Base-by-base conservation (phyloP, 2,888 invertebrate genomes). In the Hyposoter didymator region DNA sequence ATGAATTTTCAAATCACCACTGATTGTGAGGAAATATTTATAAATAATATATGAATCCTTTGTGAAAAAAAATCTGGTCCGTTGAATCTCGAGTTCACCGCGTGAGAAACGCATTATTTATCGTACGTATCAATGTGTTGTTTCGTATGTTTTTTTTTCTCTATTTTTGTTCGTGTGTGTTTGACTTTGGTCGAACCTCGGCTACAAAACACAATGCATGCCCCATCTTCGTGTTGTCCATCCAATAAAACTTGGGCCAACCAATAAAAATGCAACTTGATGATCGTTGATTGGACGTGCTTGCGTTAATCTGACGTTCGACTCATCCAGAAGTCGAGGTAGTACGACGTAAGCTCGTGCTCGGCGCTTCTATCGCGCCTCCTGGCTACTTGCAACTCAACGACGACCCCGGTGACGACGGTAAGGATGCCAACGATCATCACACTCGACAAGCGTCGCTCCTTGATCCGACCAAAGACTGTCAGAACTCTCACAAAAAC, bases 351-450 rank as follows among this genome's bases (percentile, higher is more conserved):
- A 78, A 67, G 1, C 80, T 85, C 85, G 69, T 89, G 89, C 28
- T 88, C 79, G 80, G 82, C 28, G 86, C 55, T 12, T 79, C 83
- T 76, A 83, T 87, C 59, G 85, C 81, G 28, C 47, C 73, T 28
- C 88, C 87, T 43, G 90, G 90, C 78, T 91, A 92, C 88, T 85
- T 88, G 78, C 91, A 90, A 82, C 90, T 90, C 62, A 89, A 87
- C 62, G 79, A 70, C 81, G 89, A 91, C 72, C 32, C 47, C n/a
- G 87, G 69, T 79, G 91, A 93, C 89, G 93, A 93, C 89, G 93
- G 93, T 93, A 93, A 93, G 93, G 89, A 86, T 82, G 83, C 79
- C 82, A 84, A 80, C 87, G 84, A 66, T 87, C 75, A 72, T 86
- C 88, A 83, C 90, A 89, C 89, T 87, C n/a, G 64, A 62, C 47